phyloP scores from a whole-genome alignment of 2,113 vertebrate species.

The Podilymbus podiceps region DNA sequence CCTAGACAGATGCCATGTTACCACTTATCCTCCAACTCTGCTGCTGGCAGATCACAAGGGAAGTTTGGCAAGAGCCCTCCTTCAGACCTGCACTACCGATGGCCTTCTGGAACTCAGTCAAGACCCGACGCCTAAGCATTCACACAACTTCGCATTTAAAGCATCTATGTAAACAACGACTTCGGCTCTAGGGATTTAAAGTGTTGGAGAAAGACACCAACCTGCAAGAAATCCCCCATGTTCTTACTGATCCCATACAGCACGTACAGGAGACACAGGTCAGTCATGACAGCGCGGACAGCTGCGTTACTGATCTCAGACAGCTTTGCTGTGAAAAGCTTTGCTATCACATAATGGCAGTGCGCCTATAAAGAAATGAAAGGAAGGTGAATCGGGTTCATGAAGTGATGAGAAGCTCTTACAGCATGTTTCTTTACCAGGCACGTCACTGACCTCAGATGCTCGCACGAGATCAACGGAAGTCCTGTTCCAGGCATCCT shows the following conservation, averaged over 20 bases:
- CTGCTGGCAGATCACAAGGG: not conserved
- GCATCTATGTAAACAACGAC: not conserved
- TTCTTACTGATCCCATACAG: constrained; percentile 86
- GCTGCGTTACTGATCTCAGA: constrained; percentile 76
- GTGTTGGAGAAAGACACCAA: constrained; percentile 45
- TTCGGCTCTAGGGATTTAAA: not conserved
- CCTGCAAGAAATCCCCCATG: constrained; percentile 91
- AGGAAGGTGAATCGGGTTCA: not conserved
- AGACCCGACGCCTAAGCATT: not conserved
- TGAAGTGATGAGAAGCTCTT: not conserved
- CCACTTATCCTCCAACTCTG: not conserved
- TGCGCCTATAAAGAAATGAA: constrained; percentile 80
- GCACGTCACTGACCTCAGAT: constrained; percentile 81
- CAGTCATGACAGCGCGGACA: constrained; percentile 79
- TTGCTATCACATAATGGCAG: constrained; percentile 93
- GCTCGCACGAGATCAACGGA: constrained; percentile 92
- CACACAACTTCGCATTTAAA: not conserved
- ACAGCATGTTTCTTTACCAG: not conserved
- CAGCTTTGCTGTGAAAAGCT: constrained; percentile 88
- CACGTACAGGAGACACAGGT: constrained; percentile 86
- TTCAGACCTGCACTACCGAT: not conserved
- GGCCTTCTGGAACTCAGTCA: not conserved
- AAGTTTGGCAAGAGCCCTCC: not conserved
- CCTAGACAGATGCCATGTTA: not conserved
- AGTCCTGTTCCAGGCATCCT: constrained; percentile 94